Percentiles rank a stretch among this genome's conserved stretches.
Evolutionary conservation across 2,888 invertebrate genomes (phyloP).

Genomic region (Spodoptera picta): DNA sequence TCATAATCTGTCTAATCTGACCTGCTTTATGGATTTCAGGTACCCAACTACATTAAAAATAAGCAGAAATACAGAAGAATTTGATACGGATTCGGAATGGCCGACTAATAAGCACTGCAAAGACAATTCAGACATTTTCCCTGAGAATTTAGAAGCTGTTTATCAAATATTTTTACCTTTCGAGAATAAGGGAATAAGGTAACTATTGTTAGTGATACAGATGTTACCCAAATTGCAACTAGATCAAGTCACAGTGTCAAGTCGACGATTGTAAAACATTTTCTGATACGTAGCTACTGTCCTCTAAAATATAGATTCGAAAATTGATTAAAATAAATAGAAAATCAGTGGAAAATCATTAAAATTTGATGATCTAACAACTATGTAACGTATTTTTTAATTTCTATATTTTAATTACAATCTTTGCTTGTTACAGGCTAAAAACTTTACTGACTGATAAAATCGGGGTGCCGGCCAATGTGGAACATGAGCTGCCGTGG

Average conservation of each 20-base stretch:
- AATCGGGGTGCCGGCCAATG: conserved; percentile 89
- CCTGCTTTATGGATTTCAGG: conserved; percentile 58
- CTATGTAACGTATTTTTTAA: too few relatives aligned
- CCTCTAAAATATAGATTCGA: too few relatives aligned
- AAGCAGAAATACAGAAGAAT: conserved; percentile 82
- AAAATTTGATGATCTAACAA: too few relatives aligned
- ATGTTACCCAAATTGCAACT: too few relatives aligned
- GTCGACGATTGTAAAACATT: too few relatives aligned
- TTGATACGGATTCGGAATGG: conserved; percentile 87
- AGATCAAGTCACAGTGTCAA: too few relatives aligned
- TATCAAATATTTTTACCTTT: conserved; percentile 92
- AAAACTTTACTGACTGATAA: conserved; percentile 88
- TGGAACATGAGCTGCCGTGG: conserved; percentile 93
- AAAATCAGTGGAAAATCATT: too few relatives aligned
- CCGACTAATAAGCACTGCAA: conserved; percentile 86
- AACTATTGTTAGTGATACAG: conserved; percentile 49
- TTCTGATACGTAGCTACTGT: too few relatives aligned
- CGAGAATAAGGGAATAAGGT: conserved; percentile 94
- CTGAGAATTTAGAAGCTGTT: conserved; percentile 84
- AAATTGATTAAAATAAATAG: too few relatives aligned
- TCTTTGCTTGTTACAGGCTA: conserved; percentile 70
- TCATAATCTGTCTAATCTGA: too few relatives aligned
- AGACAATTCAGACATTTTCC: conserved; percentile 74
- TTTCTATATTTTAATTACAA: too few relatives aligned
- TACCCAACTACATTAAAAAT: conserved; percentile 86